A percentile compares a stretch with the other conserved stretches of the same genome.
phyloP scores from a whole-genome alignment of 2,888 invertebrate species.

The Achlya flavicornis region DNA sequence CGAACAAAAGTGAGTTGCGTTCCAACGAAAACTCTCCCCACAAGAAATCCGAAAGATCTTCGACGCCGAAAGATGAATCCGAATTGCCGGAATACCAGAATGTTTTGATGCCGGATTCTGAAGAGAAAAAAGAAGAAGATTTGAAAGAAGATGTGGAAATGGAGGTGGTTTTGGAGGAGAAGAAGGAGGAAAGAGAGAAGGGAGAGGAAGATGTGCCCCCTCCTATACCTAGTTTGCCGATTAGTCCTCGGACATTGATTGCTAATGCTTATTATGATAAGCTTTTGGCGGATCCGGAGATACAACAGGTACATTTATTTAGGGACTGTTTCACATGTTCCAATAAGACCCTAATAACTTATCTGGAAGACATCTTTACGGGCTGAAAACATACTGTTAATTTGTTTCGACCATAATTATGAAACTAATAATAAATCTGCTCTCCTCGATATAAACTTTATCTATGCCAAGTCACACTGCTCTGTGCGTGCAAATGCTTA shows the following conservation, averaged over 20 bases:
- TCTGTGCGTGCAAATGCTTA: too few species aligned
- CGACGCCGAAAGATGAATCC: constrained; percentile 27
- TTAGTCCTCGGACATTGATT: constrained; percentile 72
- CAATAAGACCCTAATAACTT: too few species aligned
- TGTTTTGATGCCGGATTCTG: constrained; percentile 43
- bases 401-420: too few species aligned
- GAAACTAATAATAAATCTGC: too few species aligned
- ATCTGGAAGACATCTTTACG: too few species aligned
- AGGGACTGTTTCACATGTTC: too few species aligned
- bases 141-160: constrained; percentile 24
- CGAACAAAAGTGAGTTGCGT: constrained; percentile 69
- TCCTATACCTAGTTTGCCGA: constrained; percentile 78
- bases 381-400: too few species aligned
- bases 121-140: constrained; percentile 24
- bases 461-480: too few species aligned
- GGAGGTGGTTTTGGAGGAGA: constrained; percentile 26
- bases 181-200: constrained; percentile 47
- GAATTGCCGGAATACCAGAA: constrained; percentile 76
- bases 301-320: constrained; percentile 82
- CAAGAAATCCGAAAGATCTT: constrained; percentile 35
- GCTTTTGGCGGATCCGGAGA: constrained; percentile 89
- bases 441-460: too few species aligned
- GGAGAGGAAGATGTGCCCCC: constrained; percentile 68
- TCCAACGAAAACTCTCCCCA: constrained; percentile 69
- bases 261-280: constrained; percentile 93